phyloP scores from a whole-genome alignment of 1,140 invertebrate species.

The Apolygus lucorum region DNA sequence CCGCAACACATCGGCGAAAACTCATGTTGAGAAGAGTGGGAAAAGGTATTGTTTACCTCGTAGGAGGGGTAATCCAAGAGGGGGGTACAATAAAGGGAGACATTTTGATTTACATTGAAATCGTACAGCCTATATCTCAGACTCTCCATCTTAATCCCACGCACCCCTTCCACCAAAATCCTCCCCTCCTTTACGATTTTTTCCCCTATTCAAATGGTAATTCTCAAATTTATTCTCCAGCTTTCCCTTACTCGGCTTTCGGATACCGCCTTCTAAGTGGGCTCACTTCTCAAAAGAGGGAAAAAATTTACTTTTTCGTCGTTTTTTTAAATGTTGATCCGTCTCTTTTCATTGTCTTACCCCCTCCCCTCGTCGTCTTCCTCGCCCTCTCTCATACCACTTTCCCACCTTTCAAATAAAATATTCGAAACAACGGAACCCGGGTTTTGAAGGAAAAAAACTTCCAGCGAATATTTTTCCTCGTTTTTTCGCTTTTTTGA shows the following conservation, averaged over 20 bases:
- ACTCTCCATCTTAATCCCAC: conserved; percentile 17
- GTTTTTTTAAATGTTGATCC: background rate
- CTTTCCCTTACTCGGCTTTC: background rate
- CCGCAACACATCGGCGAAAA: too few relatives aligned
- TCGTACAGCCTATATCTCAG: background rate
- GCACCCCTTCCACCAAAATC: background rate
- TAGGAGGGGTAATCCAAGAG: too few relatives aligned
- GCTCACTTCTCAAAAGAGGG: background rate
- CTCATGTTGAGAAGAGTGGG: too few relatives aligned
- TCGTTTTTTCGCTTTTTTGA: too few relatives aligned
- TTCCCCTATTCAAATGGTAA: conserved; percentile 18
- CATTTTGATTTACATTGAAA: conserved; percentile 14
- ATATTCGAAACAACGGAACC: too few relatives aligned
- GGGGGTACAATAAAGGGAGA: too few relatives aligned
- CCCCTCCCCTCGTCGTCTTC: background rate
- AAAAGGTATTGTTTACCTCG: too few relatives aligned
- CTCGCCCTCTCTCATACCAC: too few relatives aligned
- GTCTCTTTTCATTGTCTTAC: background rate
- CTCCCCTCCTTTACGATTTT: background rate
- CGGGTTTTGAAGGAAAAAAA: too few relatives aligned
- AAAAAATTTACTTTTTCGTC: too few relatives aligned
- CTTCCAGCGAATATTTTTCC: too few relatives aligned
- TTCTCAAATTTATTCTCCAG: conserved; percentile 9
- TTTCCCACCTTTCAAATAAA: too few relatives aligned
- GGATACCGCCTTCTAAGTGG: background rate